These are phyloP conservation scores for Polypedilum vanderplanki DNA, from an alignment of 1,140 invertebrate species.

Conservation along the genomic window DNA sequence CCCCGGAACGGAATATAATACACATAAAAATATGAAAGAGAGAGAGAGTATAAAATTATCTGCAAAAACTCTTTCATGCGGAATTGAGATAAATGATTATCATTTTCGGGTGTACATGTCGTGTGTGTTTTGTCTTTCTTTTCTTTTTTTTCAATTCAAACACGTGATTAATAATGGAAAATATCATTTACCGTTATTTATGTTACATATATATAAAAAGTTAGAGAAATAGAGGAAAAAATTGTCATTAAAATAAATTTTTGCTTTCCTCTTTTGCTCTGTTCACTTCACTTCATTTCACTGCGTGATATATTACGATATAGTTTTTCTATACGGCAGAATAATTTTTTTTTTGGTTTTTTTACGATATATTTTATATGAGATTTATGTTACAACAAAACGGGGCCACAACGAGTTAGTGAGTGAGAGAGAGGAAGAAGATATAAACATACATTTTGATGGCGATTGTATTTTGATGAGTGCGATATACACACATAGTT, in stretches of 20 bases:
- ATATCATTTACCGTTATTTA: background rate
- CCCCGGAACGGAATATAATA: too few relatives aligned
- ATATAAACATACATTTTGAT: background rate
- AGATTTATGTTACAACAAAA: slow-evolving; percentile 14
- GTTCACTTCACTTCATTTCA: slow-evolving; percentile 11
- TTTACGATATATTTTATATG: slow-evolving; percentile 19
- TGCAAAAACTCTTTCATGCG: background rate
- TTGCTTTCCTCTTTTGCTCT: background rate
- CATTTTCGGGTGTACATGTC: background rate
- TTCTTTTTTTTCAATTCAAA: background rate
- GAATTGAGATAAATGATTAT: slow-evolving; percentile 19
- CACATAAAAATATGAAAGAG: background rate
- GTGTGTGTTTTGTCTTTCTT: background rate
- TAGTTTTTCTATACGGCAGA: background rate
- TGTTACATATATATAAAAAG: too few relatives aligned
- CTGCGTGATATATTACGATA: background rate
- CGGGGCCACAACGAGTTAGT: background rate
- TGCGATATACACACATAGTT: background rate
- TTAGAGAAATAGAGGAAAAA: background rate
- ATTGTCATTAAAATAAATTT: slow-evolving; percentile 1
- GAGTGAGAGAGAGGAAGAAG: background rate
- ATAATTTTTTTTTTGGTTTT: slow-evolving; percentile 5
- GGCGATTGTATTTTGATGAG: slow-evolving; percentile 17
- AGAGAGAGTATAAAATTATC: background rate
- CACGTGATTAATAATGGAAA: slow-evolving; percentile 5